These are phyloP conservation scores for Synergus japonicus DNA, from an alignment of 2,888 invertebrate genomes.

Conservation along the genomic window DNA sequence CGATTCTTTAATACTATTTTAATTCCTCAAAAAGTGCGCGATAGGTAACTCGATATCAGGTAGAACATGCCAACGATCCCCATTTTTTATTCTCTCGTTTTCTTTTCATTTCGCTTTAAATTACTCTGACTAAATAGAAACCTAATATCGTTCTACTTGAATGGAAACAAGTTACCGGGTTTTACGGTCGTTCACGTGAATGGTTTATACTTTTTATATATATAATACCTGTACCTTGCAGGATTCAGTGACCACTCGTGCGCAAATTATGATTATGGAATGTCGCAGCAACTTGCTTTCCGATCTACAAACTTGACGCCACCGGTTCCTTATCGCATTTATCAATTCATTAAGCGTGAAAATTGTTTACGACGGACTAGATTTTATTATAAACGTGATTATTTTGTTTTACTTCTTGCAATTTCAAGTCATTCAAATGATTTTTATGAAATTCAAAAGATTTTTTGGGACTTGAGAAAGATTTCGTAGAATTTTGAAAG, in stretches of 20 bases:
- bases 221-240: background rate
- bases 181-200: background rate
- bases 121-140: background rate
- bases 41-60: background rate
- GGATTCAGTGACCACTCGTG: background rate
- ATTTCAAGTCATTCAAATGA: too few species aligned
- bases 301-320: background rate
- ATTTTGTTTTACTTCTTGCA: too few species aligned
- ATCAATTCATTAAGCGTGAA: background rate
- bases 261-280: slow-evolving; percentile 4
- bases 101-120: background rate
- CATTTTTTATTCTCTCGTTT: background rate
- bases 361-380: background rate
- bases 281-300: slow-evolving; percentile 14
- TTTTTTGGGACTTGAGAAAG: too few species aligned
- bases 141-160: slow-evolving; percentile 1
- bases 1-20: background rate
- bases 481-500: too few species aligned
- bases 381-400: too few species aligned
- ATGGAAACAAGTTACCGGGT: background rate
- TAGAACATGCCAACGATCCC: slow-evolving; percentile 18
- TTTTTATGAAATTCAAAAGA: too few species aligned
- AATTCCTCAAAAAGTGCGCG: slow-evolving; percentile 17
- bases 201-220: background rate
- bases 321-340: background rate